Evolutionary conservation across 2,113 vertebrate species (phyloP).

Genomic region (Actenoides lindsayi): DNA sequence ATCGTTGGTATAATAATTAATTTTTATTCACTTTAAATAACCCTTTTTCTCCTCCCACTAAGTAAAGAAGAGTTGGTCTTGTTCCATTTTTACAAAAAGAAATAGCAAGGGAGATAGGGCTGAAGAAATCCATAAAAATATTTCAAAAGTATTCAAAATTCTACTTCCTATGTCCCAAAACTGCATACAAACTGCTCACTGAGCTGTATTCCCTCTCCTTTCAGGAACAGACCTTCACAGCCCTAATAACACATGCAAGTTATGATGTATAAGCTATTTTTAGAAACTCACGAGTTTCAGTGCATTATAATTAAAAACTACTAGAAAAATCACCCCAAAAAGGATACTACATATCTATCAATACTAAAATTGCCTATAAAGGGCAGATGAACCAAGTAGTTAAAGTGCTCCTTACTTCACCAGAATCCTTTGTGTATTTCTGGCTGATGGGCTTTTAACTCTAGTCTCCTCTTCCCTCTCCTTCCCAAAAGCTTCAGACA

Average conservation of each 20-base stretch:
- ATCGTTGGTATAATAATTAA: not conserved
- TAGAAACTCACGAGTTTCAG: not conserved
- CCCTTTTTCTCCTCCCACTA: not conserved
- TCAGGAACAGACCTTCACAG: not conserved
- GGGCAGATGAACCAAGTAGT: not conserved
- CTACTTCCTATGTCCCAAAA: not conserved
- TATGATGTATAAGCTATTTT: not conserved
- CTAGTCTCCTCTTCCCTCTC: not conserved
- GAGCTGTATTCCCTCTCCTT: not conserved
- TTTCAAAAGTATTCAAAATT: not conserved
- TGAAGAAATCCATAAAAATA: not conserved
- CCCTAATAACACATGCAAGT: not conserved
- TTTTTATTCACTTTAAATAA: conserved; percentile 6
- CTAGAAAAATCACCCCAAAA: not conserved
- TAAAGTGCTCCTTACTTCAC: not conserved
- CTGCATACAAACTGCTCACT: not conserved
- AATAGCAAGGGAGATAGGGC: not conserved
- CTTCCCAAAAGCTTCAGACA: not conserved
- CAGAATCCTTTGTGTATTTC: not conserved
- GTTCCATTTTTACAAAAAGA: not conserved
- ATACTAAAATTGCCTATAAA: not conserved
- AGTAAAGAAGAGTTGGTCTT: not conserved
- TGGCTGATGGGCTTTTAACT: not conserved
- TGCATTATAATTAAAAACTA: not conserved
- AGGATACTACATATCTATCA: not conserved